Conservation (phyloP, 2,888 invertebrate species). For the Eurytoma adleriae region DNA sequence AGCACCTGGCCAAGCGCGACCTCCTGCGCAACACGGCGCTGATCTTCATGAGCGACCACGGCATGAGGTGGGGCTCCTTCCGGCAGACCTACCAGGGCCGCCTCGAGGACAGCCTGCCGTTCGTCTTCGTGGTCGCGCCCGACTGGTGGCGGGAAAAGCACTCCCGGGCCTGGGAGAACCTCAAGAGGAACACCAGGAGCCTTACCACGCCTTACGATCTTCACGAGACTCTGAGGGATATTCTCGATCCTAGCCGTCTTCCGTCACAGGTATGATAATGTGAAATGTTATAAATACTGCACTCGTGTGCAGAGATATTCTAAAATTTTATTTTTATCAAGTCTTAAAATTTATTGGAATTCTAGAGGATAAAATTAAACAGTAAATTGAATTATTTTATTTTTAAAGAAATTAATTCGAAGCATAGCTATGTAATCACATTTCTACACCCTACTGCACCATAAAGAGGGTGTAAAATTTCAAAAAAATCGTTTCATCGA, state of each 20-base stretch:
- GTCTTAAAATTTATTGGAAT: too few relatives aligned
- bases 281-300: too few relatives aligned
- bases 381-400: too few relatives aligned
- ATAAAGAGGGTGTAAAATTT: too few relatives aligned
- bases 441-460: too few relatives aligned
- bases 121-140: constrained; percentile 86
- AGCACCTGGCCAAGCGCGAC: constrained; percentile 75
- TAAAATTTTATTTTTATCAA: too few relatives aligned
- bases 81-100: constrained; percentile 90
- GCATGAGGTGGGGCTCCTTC: constrained; percentile 91
- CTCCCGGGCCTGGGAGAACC: constrained; percentile 80
- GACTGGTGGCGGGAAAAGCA: constrained; percentile 82
- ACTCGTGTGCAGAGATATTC: too few relatives aligned
- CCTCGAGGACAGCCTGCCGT: constrained; percentile 92
- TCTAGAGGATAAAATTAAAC: too few relatives aligned
- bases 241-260: constrained; percentile 78
- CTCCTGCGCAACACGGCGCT: constrained; percentile 83
- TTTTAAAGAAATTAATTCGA: too few relatives aligned
- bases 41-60: constrained; percentile 92
- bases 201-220: constrained; percentile 92
- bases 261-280: not conserved
- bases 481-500: too few relatives aligned
- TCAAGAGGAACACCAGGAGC: constrained; percentile 82
- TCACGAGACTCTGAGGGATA: constrained; percentile 86
- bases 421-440: too few relatives aligned